These are phyloP conservation scores for Aphodius granarius DNA, from an alignment of 2,888 invertebrate genomes.

Conservation along the genomic window DNA sequence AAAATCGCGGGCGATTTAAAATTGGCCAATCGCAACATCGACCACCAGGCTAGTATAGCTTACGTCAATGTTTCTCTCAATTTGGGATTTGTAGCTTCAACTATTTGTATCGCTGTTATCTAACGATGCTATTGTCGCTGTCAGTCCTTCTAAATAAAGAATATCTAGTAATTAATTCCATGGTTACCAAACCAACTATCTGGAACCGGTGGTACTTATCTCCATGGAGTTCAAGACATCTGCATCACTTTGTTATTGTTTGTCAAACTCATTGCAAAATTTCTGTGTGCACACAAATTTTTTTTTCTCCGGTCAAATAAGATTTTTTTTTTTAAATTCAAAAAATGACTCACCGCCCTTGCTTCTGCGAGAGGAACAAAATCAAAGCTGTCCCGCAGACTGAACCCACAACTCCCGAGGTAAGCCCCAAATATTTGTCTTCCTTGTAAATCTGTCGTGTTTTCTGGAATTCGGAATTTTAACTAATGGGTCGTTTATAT, in stretches of 20 bases:
- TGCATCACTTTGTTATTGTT: background rate
- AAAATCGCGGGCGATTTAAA: too few species aligned
- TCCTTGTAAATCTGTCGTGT: background rate
- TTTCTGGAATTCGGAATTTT: too few species aligned
- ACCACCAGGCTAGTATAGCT: too few species aligned
- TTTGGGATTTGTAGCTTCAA: too few species aligned
- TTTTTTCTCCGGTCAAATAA: background rate
- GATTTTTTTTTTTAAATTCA: slow-evolving; percentile 15
- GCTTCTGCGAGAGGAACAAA: slow-evolving; percentile 19
- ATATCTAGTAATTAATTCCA: background rate
- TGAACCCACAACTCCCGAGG: slow-evolving; percentile 20
- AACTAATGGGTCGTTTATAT: too few species aligned
- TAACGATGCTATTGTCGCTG: too few species aligned
- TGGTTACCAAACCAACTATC: background rate
- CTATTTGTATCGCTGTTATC: too few species aligned
- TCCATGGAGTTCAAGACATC: background rate
- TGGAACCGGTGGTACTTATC: background rate
- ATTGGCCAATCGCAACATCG: too few species aligned
- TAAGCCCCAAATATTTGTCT: too few species aligned
- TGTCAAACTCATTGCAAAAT: background rate
- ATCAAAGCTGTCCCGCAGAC: slow-evolving; percentile 7
- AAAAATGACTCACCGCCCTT: slow-evolving; percentile 3
- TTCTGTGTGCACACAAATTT: background rate
- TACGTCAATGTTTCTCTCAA: too few species aligned
- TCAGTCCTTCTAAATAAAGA: too few species aligned